Evolutionary conservation across 2,113 vertebrate species (phyloP).

Genomic region (Anoplopoma fimbria): DNA sequence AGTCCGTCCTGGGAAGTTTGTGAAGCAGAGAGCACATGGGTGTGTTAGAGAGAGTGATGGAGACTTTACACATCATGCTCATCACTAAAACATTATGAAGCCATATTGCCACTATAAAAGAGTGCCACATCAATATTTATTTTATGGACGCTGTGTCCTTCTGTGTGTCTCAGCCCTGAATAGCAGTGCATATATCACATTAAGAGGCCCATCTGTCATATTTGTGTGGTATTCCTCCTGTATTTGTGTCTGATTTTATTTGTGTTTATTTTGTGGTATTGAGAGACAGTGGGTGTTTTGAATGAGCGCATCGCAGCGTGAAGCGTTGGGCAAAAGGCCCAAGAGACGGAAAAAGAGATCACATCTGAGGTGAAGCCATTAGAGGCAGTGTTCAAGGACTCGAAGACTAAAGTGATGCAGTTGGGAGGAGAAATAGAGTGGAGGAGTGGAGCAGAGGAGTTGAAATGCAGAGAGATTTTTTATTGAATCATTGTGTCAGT

Average conservation of each 20-base stretch:
- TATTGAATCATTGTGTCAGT: background rate
- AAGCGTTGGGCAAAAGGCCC: conserved; percentile 43
- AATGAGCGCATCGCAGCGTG: conserved; percentile 30
- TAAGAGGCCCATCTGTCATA: conserved; percentile 37
- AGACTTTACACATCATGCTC: conserved; percentile 39
- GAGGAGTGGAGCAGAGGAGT: conserved; percentile 30
- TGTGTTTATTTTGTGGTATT: conserved; percentile 33
- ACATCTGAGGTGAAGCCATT: conserved; percentile 66
- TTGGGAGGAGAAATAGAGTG: conserved; percentile 41
- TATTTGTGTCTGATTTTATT: background rate
- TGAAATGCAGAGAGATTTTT: conserved; percentile 31
- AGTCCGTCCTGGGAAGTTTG: conserved; percentile 25
- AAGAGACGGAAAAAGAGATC: conserved; percentile 35
- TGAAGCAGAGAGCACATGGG: background rate
- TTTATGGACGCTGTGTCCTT: conserved; percentile 21
- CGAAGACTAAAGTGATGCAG: conserved; percentile 41
- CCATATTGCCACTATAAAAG: conserved; percentile 41
- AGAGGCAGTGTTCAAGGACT: conserved; percentile 50
- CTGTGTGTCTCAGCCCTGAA: conserved; percentile 27
- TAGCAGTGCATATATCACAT: conserved; percentile 30
- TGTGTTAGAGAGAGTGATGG: conserved; percentile 1
- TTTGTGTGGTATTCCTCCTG: conserved; percentile 12
- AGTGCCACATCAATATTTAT: conserved; percentile 44
- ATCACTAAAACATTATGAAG: conserved; percentile 46
- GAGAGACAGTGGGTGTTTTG: conserved; percentile 37